Evolutionary conservation across 2,797 vertebrate species (phyloP), one percentile per base, ranked within the genome.

Genomic region (Babyrousa celebensis): DNA sequence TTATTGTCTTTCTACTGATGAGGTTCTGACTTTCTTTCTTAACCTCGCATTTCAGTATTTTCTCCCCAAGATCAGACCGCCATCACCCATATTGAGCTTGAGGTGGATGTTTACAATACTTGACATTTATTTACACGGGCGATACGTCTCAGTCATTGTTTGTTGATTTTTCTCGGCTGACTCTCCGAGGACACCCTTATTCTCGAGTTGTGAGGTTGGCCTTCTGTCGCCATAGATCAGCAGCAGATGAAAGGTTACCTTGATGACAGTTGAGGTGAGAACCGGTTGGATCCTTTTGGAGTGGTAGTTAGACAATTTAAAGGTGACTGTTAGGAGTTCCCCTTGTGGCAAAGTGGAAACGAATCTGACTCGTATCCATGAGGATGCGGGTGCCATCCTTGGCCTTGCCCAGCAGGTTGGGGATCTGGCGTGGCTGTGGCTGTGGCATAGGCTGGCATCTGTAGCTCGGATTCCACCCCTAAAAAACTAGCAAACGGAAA

Each of bases 231-330:
- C 32, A 52, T 21, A 60, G 5, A 70, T 74, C 72, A 85, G 43
- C 52, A 89, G 62, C 17, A 85, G 70, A 82, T 58, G 72, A 91
- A 93, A 89, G 70, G 58, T 80, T 36, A 54, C 40, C 75, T 60
- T 27, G 17, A 58, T 79, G 12, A 6, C 68, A 4, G 11, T 71
- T 82, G 43, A 85, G 54, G 89, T 62, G 56, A 63, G 36, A 71
- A 40, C 25, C 18, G 12, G 70, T 62, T 23, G 14, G 27, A 17
- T 56, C 71, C 75, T 94, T 56, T 94, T 63, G 75, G 58, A 60
- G 87, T 75, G 18, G 63, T 54, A 94, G 62, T 52, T 89, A 62
- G 72, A 43, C 74, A 58, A 67, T 23, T 12, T 52, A 25, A 91
- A 85, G 6, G 15, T 70, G 74, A 48, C 23, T 36, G 8, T 62